Evolutionary conservation across 2,888 invertebrate species (phyloP), one percentile per base, ranked within the genome.

Genomic region (Beris morrisii): DNA sequence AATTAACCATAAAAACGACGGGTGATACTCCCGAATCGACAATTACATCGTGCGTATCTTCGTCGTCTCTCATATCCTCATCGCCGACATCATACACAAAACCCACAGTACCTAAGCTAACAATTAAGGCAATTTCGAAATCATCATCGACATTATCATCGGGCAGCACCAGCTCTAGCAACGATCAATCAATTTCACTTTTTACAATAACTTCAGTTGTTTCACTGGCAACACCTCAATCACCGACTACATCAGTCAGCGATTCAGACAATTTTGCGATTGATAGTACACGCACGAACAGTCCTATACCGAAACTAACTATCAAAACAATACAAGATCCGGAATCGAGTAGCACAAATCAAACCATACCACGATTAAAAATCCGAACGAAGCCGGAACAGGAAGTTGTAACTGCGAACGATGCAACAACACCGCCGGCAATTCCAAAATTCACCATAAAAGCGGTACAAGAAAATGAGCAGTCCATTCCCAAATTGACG

Each of bases 1-100:
- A 85, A 79, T 81, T 86, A 68, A 85, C 84, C 46, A 85, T 85
- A 61, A 86, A 86, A 76, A 82, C 85, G 0, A 76, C 77, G 46
- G 65, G 76, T 57, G 77, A 78, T 69, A 76, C 76, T 13, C 74
- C 74, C 9, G 79, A 79, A 66, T 76, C 79, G 4, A 72, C 77
- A 38, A 77, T 79, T 55, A 76, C 78, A 38, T 64, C 64, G 28
- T 45, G n/a, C 43, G n/a, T 54, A 15, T 38, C 53, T 22, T 31
- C 45, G 6, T 45, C 58, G 30, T 12, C 46, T 5, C n/a, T 30
- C 9, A 22, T 58, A 45, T n/a, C 48, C 9, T 15, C 56, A 9
- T 22, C 45, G 11, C 7, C 38, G 11, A 15, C 9, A 2, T 38
- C 56, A 7, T 54, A 48, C 31, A 68, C 71, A 61, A 73, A 74